Percentiles rank a stretch among this genome's conserved stretches.
Conservation (phyloP, 2,113 vertebrate species). For the Microcebus lehilahytsara region DNA sequence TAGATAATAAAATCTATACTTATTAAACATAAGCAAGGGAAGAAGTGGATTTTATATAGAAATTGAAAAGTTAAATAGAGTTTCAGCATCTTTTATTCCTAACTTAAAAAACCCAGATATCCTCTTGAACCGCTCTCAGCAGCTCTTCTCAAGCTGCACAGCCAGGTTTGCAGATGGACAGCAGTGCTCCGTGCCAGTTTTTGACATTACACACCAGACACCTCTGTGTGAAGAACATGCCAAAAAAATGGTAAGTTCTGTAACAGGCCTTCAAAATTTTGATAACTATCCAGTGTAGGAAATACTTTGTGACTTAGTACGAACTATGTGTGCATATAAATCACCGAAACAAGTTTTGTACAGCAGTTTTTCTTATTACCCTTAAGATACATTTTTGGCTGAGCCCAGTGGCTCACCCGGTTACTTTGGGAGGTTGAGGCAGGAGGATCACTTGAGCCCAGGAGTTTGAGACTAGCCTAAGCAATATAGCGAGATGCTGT, state of each 20-base stretch:
- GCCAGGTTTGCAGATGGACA: conserved; percentile 99
- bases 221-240: conserved; percentile 99
- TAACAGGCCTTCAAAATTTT: background rate
- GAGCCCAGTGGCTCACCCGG: too few relatives aligned
- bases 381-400: background rate
- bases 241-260: conserved; percentile 97
- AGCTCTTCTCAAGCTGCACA: conserved; percentile 99
- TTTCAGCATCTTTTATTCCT: conserved; percentile 83
- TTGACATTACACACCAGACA: conserved; percentile 99
- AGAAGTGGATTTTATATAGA: background rate
- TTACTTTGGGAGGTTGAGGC: too few relatives aligned
- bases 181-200: conserved; percentile 98
- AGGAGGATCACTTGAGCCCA: too few relatives aligned
- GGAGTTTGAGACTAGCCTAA: too few relatives aligned
- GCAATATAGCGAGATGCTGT: too few relatives aligned
- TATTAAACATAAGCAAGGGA: background rate
- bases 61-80: background rate
- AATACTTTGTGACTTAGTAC: background rate
- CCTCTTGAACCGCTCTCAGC: conserved; percentile 97
- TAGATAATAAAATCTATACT: background rate
- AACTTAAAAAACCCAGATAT: conserved; percentile 90
- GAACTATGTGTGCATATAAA: background rate
- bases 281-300: background rate
- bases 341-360: background rate
- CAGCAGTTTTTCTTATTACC: background rate